A percentile compares a stretch with the other conserved stretches of the same genome.
Conservation (phyloP, 2,113 vertebrate species). For the Siphamia tubifer region DNA sequence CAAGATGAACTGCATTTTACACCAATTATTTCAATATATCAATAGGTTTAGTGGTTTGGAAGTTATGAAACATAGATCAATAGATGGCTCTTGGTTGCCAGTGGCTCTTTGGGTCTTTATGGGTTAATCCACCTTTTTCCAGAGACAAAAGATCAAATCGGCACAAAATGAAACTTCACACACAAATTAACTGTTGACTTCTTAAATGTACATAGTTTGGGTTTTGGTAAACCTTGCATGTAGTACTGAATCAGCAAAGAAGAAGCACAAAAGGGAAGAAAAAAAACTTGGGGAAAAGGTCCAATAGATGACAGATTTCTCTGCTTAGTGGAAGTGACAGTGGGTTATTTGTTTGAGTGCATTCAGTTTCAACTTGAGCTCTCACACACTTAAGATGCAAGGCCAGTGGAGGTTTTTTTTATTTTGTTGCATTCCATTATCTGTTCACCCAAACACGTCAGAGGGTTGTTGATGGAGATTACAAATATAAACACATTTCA, state of each 20-base stretch:
- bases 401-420: constrained; percentile 1
- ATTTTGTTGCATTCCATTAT: neutral
- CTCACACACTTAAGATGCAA: constrained; percentile 6
- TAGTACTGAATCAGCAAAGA: constrained; percentile 23
- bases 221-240: neutral
- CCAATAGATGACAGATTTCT: constrained; percentile 14
- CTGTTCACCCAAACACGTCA: neutral
- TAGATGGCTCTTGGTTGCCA: too few relatives aligned
- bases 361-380: neutral
- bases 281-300: neutral
- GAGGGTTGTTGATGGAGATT: constrained; percentile 37
- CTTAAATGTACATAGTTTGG: neutral
- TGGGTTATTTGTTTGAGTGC: neutral
- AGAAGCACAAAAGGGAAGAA: neutral
- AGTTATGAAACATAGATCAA: too few relatives aligned
- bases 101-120: too few relatives aligned
- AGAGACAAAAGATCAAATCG: neutral
- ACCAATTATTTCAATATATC: too few relatives aligned
- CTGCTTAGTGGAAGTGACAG: neutral
- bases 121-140: too few relatives aligned
- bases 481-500: constrained; percentile 21
- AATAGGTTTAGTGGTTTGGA: too few relatives aligned
- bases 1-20: too few relatives aligned
- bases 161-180: constrained; percentile 2
- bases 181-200: constrained; percentile 5